Conservation (phyloP, 2,888 invertebrate species). For the Cheilosia variabilis region DNA sequence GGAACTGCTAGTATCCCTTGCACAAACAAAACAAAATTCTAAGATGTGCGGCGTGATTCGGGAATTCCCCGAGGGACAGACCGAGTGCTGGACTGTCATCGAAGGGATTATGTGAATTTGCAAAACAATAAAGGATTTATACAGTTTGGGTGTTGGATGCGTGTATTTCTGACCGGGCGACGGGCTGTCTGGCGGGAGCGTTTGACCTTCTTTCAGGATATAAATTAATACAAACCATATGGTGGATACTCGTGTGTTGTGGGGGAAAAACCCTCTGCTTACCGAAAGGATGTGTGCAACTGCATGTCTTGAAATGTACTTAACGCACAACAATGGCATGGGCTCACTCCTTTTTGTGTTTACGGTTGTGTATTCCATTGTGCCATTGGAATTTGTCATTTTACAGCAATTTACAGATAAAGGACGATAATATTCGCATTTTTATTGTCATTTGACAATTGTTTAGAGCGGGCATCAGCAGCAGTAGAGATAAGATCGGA, state of each 20-base stretch:
- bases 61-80: constrained; percentile 56
- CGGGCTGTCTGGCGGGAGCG: constrained; percentile 51
- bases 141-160: constrained; percentile 32
- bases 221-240: constrained; percentile 62
- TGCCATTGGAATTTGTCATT: constrained; percentile 59
- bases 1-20: constrained; percentile 12
- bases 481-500: constrained; percentile 15
- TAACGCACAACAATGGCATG: constrained; percentile 39
- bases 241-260: constrained; percentile 26
- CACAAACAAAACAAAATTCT: constrained; percentile 5
- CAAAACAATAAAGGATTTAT: constrained; percentile 45
- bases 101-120: not conserved
- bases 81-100: not conserved
- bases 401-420: constrained; percentile 63
- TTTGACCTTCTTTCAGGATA: constrained; percentile 32
- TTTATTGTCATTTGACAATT: constrained; percentile 51
- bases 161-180: constrained; percentile 37
- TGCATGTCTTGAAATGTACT: constrained; percentile 60
- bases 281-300: constrained; percentile 8
- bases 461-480: not conserved
- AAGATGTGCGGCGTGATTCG: constrained; percentile 55
- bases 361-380: constrained; percentile 40
- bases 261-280: constrained; percentile 55
- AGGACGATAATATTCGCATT: constrained; percentile 51
- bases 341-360: constrained; percentile 62